Evolutionary conservation across 2,888 invertebrate genomes (phyloP).

Genomic region (Bembecia ichneumoniformis): DNA sequence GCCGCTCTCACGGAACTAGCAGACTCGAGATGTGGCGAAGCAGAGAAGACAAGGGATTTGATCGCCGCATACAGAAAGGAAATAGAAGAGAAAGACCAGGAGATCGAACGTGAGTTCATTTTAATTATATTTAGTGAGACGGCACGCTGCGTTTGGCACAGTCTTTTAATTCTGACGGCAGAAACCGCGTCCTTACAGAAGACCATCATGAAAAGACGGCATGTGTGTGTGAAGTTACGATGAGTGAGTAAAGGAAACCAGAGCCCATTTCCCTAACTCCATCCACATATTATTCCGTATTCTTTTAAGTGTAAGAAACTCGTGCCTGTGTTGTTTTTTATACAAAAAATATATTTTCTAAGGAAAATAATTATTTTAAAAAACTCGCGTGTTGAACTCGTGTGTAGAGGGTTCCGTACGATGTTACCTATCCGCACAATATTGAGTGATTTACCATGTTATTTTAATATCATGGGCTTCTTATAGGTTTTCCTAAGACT

Average conservation of each 20-base stretch:
- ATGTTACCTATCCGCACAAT: too few relatives aligned
- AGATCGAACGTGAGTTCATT: constrained; percentile 74
- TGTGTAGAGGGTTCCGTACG: too few relatives aligned
- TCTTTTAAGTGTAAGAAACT: background rate
- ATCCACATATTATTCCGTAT: background rate
- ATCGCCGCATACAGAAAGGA: constrained; percentile 73
- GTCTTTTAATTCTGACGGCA: background rate
- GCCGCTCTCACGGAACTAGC: constrained; percentile 72
- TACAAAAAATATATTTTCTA: too few relatives aligned
- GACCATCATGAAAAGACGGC: background rate
- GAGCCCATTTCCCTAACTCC: background rate
- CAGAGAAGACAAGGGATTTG: constrained; percentile 67
- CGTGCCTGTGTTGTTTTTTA: too few relatives aligned
- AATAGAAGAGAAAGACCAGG: constrained; percentile 73
- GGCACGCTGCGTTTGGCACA: background rate
- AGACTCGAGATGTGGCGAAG: constrained; percentile 68
- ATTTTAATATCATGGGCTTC: too few relatives aligned
- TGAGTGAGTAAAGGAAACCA: background rate
- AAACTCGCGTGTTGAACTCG: too few relatives aligned
- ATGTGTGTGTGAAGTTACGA: background rate
- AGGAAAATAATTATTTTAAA: too few relatives aligned
- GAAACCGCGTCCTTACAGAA: background rate
- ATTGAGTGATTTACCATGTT: too few relatives aligned
- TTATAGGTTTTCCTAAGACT: too few relatives aligned
- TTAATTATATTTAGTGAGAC: background rate